Evolutionary conservation across 2,888 invertebrate species (phyloP).

Genomic region (Ochropleura leucogaster): DNA sequence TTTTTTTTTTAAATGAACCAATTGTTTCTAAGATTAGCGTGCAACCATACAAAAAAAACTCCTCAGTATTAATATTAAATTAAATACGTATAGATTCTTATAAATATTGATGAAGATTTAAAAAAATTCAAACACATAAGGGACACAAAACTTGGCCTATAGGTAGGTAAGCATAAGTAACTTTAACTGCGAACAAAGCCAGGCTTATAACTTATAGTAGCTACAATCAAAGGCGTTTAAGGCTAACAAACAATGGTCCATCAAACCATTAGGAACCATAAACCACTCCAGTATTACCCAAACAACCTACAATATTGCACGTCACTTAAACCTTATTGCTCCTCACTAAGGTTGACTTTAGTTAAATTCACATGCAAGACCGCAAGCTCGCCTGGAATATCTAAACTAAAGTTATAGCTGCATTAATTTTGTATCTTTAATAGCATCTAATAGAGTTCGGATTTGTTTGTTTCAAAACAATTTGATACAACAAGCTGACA

Average conservation of each 20-base stretch:
- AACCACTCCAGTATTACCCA: slow-evolving; percentile 12
- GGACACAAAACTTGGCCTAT: too few relatives aligned
- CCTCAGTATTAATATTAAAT: too few relatives aligned
- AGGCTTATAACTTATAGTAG: neutral
- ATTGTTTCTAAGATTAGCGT: too few relatives aligned
- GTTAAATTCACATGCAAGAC: slow-evolving; percentile 3
- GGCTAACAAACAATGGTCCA: slow-evolving; percentile 55
- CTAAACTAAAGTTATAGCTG: slow-evolving; percentile 2
- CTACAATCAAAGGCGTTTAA: slow-evolving; percentile 23
- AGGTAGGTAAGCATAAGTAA: too few relatives aligned
- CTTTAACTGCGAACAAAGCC: slow-evolving; percentile 13
- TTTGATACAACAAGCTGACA: neutral
- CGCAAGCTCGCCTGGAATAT: neutral
- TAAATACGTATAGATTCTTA: too few relatives aligned
- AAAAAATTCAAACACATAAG: too few relatives aligned
- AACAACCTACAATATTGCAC: neutral
- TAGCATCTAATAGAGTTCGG: neutral
- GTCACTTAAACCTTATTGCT: neutral
- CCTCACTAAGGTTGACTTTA: neutral
- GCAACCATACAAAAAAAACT: too few relatives aligned
- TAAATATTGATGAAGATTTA: too few relatives aligned
- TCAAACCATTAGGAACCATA: slow-evolving; percentile 56
- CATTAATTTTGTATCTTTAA: slow-evolving; percentile 16
- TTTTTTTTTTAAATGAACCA: too few relatives aligned
- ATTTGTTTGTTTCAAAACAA: slow-evolving; percentile 17